Evolutionary conservation across 2,113 vertebrate genomes (phyloP).

Genomic region (human): DNA sequence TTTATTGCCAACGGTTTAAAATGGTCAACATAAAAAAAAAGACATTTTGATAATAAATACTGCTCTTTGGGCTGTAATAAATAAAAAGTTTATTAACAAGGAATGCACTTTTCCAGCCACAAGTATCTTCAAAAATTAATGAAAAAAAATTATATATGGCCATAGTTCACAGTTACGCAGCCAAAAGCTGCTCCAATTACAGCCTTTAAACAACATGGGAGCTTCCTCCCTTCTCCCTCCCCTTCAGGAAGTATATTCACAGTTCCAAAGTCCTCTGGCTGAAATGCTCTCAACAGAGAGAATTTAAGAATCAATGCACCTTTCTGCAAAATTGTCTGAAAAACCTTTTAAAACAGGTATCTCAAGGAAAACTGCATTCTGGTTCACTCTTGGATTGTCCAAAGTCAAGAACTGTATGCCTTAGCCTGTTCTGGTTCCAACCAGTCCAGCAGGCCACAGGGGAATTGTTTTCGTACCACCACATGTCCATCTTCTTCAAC

Average conservation of each 20-base stretch:
- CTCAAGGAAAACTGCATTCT: slow-evolving; percentile 74
- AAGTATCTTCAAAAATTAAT: slow-evolving; percentile 84
- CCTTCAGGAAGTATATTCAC: slow-evolving; percentile 85
- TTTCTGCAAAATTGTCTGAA: slow-evolving; percentile 76
- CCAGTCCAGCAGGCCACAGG: slow-evolving; percentile 88
- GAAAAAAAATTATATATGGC: slow-evolving; percentile 79
- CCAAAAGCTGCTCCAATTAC: slow-evolving; percentile 83
- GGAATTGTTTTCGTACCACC: slow-evolving; percentile 89
- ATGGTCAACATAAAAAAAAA: slow-evolving; percentile 85
- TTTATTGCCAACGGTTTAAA: slow-evolving; percentile 88
- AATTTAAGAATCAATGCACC: slow-evolving; percentile 76
- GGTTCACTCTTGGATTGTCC: slow-evolving; percentile 70
- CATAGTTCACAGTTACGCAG: slow-evolving; percentile 90
- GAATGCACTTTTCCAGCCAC: slow-evolving; percentile 91
- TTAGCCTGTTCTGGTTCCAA: slow-evolving; percentile 78
- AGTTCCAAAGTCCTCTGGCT: slow-evolving; percentile 86
- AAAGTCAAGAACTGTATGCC: slow-evolving; percentile 76
- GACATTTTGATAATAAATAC: slow-evolving; percentile 94
- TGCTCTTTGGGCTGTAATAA: slow-evolving; percentile 96
- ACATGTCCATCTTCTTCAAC: slow-evolving; percentile 82
- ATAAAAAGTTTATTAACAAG: slow-evolving; percentile 91
- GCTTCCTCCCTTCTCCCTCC: slow-evolving; percentile 77
- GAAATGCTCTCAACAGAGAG: slow-evolving; percentile 83
- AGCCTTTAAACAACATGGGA: slow-evolving; percentile 83
- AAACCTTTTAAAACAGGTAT: slow-evolving; percentile 64